Base-by-base conservation (phyloP, 1,140 invertebrate genomes). In the Nasonia longicornis region DNA sequence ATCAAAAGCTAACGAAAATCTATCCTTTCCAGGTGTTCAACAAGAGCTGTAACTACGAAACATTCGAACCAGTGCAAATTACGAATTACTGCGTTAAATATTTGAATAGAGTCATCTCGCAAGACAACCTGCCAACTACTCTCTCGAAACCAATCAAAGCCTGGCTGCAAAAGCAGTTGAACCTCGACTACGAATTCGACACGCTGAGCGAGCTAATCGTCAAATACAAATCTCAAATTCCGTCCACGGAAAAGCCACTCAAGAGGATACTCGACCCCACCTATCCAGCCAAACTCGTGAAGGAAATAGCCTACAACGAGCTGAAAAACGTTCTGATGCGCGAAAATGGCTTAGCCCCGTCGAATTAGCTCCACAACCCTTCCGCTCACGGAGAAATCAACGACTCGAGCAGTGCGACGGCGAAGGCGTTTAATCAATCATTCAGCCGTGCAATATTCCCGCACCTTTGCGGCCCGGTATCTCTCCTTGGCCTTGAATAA, bases 41-140 rank as follows among this genome's bases (percentile, higher is more conserved):
- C 69, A 89, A 88, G 29, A 89, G 87, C 45, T 87, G 81, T 26
- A 89, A 89, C 82, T 88, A 87, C 38, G 87, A 88, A 48, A 84
- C 79, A 2, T 89, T 86, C 29, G 88, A 89, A 48, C 86, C 88
- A 2, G 58, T 88, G 10, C 74, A 80, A 16, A 86, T 88, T 81
- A 85, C 86, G 12, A 76, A 79, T 38, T 64, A 84, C 16, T 89
- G 88, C 45, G 64, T 75, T 2, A 11, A 75, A 38, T 81, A 82
- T 26, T 83, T 86, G 38, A 82, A 84, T 69, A 20, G 35, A 69
- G 74, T 87, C 66, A 69, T 77, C 11, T 20, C 75, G 35, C 29
- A 81, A 66, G 75, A 76, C 77, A 76, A 85, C 20, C 31, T 85
- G 63, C n/a, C 71, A 35, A 67, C 31, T 0, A 29, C 11, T 20